phyloP scores from a whole-genome alignment of 2,113 vertebrate species.

The rabbit (Oryctolagus cuniculus) region DNA sequence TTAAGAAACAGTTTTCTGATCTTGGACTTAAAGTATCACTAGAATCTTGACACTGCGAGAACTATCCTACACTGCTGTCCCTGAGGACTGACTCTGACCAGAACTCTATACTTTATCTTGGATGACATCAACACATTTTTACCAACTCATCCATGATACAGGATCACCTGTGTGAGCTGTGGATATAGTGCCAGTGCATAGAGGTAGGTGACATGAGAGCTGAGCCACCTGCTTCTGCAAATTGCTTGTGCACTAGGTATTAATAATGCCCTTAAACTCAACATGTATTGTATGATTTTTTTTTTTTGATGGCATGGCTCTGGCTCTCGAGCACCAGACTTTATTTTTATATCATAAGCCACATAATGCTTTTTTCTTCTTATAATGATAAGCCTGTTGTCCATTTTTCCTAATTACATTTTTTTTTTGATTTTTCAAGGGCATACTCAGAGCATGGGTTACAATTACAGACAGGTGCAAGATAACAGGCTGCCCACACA shows the following conservation, averaged over 20 bases:
- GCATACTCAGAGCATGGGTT: too few species aligned
- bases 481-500: too few species aligned
- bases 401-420: too few species aligned
- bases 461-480: too few species aligned
- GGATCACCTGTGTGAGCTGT: neutral
- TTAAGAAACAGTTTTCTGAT: neutral
- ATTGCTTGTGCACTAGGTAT: neutral
- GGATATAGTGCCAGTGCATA: neutral
- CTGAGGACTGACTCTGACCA: neutral
- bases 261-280: neutral
- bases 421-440: too few species aligned
- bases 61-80: neutral
- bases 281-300: neutral
- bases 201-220: neutral
- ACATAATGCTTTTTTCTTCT: too few species aligned
- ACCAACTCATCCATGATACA: neutral
- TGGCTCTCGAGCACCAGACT: too few species aligned
- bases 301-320: too few species aligned
- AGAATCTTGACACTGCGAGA: neutral
- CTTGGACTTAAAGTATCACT: neutral
- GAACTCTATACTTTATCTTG: neutral
- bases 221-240: neutral
- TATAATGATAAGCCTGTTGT: too few species aligned
- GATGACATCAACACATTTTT: neutral
- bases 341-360: too few species aligned